These are phyloP conservation scores for Eurystomus gularis DNA, from an alignment of 2,113 vertebrate species.

Conservation along the genomic window DNA sequence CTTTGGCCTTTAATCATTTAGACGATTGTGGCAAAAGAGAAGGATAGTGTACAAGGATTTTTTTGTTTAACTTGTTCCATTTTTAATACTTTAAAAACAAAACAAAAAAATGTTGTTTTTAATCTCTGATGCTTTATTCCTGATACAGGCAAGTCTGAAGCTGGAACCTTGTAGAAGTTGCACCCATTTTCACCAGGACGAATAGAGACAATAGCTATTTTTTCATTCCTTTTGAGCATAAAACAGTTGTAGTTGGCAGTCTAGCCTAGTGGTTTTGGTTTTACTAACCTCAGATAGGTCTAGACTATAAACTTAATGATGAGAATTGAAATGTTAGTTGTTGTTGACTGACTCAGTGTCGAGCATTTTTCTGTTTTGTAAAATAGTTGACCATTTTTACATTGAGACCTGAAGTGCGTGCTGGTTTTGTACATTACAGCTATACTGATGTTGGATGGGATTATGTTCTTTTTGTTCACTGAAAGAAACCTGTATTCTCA, in stretches of 20 bases:
- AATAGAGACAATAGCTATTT: not conserved
- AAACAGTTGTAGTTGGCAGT: not conserved
- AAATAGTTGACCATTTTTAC: not conserved
- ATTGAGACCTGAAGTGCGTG: not conserved
- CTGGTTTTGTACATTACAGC: not conserved
- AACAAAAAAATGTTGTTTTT: not conserved
- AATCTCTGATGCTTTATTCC: not conserved
- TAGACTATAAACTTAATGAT: not conserved
- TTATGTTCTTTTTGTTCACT: not conserved
- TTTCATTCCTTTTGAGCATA: not conserved
- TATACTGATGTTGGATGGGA: not conserved
- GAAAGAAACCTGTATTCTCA: not conserved
- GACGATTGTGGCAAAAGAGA: not conserved
- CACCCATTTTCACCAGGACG: not conserved
- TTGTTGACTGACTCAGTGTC: not conserved
- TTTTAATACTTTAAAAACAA: not conserved
- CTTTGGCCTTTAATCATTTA: not conserved
- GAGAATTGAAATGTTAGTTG: not conserved
- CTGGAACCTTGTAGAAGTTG: not conserved
- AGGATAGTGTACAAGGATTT: not conserved
- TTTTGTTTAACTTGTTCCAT: not conserved
- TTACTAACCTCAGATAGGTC: not conserved
- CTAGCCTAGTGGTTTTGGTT: not conserved
- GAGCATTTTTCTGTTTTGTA: not conserved
- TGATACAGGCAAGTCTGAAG: not conserved